Conservation (phyloP, 2,797 vertebrate species). For the Diceros bicornis region DNA sequence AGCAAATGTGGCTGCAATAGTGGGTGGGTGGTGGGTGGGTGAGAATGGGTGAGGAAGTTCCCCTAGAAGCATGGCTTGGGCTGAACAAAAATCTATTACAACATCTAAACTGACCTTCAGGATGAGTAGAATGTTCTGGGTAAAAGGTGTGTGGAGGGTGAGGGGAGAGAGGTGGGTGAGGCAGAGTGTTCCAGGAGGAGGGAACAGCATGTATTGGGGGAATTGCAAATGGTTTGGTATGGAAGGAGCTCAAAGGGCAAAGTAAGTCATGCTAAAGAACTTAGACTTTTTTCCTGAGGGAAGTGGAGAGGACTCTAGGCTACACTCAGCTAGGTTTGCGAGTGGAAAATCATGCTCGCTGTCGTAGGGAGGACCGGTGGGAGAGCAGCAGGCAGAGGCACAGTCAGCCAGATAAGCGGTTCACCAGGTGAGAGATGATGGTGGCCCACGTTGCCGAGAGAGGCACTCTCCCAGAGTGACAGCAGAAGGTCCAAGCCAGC, state of each 20-base stretch:
- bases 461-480: neutral
- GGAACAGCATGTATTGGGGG: neutral
- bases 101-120: neutral
- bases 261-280: neutral
- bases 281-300: neutral
- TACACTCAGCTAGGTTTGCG: neutral
- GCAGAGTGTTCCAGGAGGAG: neutral
- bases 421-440: neutral
- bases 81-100: neutral
- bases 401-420: neutral
- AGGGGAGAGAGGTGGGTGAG: neutral
- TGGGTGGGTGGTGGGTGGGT: neutral
- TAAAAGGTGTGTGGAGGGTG: neutral
- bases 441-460: neutral
- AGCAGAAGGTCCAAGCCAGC: neutral
- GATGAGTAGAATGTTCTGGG: neutral
- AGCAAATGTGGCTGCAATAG: neutral
- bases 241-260: neutral
- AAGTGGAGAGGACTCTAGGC: neutral
- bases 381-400: neutral
- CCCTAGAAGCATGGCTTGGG: neutral
- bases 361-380: rapidly evolving
- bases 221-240: neutral
- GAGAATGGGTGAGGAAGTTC: neutral
- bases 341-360: neutral